Base-by-base conservation (phyloP, 2,888 invertebrate genomes). In the Dryocosmus kuriphilus region DNA sequence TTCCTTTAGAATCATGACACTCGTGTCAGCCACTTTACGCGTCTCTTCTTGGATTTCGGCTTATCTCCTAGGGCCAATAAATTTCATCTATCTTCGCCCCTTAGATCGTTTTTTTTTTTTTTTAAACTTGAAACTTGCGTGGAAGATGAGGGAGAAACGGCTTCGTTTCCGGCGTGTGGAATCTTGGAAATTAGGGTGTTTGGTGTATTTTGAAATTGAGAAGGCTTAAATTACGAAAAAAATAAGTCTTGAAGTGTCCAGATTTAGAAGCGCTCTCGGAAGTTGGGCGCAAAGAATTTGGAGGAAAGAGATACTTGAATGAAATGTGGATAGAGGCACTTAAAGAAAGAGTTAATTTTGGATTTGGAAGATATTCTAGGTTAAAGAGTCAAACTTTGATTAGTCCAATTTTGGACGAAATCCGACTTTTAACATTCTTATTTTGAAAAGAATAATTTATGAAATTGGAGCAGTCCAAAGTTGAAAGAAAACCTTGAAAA, bases 41-140 rank as follows among this genome's bases (percentile, higher is more conserved):
- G 62, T 35, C n/a, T 35, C 32, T 32, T 62, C 32, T 62, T 32
- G 62, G 62, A 62, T 62, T 62, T 62, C 62, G 35, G 35, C 62
- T 62, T 62, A 62, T 62, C 62, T 62, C 62, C 22, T 32, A 62
- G 62, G 62, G 22, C 30, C 32, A 62, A 62, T 62, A 62, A 62
- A 62, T 62, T 62, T 62, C n/a, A 7, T 62, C 62, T 62, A 62
- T 62, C 62, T 35, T 32, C 32, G 62, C 30, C 62, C 19, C 35
- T 11, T 35, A 35, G 32, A 62, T 62, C 32, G 35, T 61, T 61
- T 61, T 62, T 32, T 62, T 62, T 61, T 61, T 61, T 62, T 32
- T 62, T 62, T n/a, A 19, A 62, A 62, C 62, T 62, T 1, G n/a
- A 62, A 62, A 32, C 32, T 30, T 35, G 9, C 62, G 62, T 35